phyloP scores from a whole-genome alignment of 2,888 invertebrate species.

The Anoncus sp. region DNA sequence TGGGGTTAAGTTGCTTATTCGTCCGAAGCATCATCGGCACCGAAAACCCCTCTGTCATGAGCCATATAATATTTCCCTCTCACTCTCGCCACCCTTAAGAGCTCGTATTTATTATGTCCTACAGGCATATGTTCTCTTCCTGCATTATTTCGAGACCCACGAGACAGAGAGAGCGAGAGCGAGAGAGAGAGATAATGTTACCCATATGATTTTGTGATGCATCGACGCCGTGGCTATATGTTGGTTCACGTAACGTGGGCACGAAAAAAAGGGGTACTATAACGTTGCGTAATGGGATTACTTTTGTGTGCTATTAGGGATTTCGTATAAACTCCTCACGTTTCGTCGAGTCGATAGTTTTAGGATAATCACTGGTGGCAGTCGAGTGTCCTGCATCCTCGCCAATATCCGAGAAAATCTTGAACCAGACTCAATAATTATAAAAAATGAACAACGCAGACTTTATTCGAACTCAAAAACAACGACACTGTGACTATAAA shows the following conservation, averaged over 20 bases:
- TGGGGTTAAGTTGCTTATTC: slow-evolving; percentile 51
- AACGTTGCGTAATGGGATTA: slow-evolving; percentile 63
- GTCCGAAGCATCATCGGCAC: slow-evolving; percentile 9
- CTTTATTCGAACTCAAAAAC: no score
- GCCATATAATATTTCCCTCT: no score
- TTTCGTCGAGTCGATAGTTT: slow-evolving; percentile 29
- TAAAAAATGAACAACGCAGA: no score
- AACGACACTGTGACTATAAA: no score
- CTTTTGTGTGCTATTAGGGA: slow-evolving; percentile 58
- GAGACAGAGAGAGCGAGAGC: no score
- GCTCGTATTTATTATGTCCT: slow-evolving; percentile 66
- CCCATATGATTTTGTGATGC: slow-evolving; percentile 79
- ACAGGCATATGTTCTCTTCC: slow-evolving; percentile 66
- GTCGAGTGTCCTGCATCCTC: no score
- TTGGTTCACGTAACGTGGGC: slow-evolving; percentile 23
- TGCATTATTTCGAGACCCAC: slow-evolving; percentile 63
- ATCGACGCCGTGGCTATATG: slow-evolving; percentile 45
- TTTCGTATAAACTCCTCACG: slow-evolving; percentile 23
- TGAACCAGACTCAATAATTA: no score
- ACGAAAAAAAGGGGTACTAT: slow-evolving; percentile 27
- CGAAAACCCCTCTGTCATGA: slow-evolving; percentile 19
- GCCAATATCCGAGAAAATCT: no score
- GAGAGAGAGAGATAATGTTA: slow-evolving; percentile 79
- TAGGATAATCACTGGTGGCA: slow-evolving; percentile 10
- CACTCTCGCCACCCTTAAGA: slow-evolving; percentile 37